Percentiles rank a stretch among this genome's conserved stretches.
These are phyloP conservation scores for Tenthredo amoena DNA, from an alignment of 2,888 invertebrate species.

Conservation along the genomic window DNA sequence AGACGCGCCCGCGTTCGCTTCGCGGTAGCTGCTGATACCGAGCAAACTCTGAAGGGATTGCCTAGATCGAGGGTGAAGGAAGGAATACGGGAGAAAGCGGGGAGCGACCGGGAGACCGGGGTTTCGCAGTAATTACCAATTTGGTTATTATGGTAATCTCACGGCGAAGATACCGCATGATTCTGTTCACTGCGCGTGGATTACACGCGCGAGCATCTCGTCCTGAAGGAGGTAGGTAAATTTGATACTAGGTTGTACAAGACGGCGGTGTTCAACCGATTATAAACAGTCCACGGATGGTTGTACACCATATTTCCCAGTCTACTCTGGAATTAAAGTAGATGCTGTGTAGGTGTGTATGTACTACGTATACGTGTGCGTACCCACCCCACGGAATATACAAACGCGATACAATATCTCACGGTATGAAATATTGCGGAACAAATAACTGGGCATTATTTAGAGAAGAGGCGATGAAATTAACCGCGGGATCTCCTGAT, in stretches of 20 bases:
- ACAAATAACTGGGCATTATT: constrained; percentile 9
- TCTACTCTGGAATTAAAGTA: background rate
- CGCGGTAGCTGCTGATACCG: background rate
- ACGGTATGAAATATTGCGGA: background rate
- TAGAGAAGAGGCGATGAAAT: constrained; percentile 16
- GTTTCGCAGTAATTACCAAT: constrained; percentile 66
- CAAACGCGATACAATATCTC: background rate
- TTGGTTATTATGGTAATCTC: constrained; percentile 67
- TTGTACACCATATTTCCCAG: background rate
- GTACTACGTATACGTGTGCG: background rate
- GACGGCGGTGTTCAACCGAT: background rate
- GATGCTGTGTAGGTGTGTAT: background rate
- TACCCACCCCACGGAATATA: background rate
- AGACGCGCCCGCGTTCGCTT: background rate
- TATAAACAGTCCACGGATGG: background rate
- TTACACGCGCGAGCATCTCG: constrained; percentile 53
- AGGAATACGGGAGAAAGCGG: constrained; percentile 26
- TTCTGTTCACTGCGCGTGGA: constrained; percentile 58
- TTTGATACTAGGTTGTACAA: background rate
- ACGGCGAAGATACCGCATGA: constrained; percentile 60
- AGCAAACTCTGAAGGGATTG: background rate
- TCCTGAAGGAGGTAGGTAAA: background rate
- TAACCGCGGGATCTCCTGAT: constrained; percentile 19
- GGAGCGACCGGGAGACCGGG: constrained; percentile 56
- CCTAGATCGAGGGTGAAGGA: background rate